Conservation (phyloP, 2,797 vertebrate genomes). For the Sebastes ruberrimus region DNA sequence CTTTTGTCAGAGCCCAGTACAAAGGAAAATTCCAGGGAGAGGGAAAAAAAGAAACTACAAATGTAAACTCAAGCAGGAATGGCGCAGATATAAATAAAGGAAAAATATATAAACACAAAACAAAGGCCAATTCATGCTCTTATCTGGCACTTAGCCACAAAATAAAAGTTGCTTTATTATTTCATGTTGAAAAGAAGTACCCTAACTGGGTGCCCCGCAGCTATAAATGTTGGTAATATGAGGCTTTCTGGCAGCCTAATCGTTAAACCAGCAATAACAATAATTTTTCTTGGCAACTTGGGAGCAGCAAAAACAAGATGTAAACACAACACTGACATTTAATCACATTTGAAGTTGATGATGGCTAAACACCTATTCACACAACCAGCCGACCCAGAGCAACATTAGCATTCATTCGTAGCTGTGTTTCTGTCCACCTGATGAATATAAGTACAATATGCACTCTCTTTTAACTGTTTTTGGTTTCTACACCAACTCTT, state of each 20-base stretch:
- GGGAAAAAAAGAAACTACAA: neutral
- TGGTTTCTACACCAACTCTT: no score
- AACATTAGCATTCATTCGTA: neutral
- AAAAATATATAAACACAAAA: constrained; percentile 1
- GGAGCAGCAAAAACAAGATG: neutral
- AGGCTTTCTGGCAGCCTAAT: neutral
- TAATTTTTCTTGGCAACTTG: neutral
- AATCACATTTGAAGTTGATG: neutral
- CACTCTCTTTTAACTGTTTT: neutral
- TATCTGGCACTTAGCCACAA: neutral
- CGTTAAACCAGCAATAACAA: neutral
- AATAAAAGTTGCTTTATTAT: neutral
- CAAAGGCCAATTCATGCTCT: neutral
- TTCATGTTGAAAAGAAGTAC: neutral
- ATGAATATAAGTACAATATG: neutral
- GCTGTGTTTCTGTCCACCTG: neutral
- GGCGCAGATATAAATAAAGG: neutral
- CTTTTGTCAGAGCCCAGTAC: constrained; percentile 1
- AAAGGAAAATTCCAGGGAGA: constrained; percentile 57
- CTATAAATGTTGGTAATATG: neutral
- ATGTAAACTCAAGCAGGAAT: constrained; percentile 11
- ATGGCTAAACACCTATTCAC: neutral
- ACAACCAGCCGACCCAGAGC: neutral
- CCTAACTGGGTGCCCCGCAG: neutral
- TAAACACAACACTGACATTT: neutral